Evolutionary conservation across 2,888 invertebrate species (phyloP).

Genomic region (Chironomus tentans): DNA sequence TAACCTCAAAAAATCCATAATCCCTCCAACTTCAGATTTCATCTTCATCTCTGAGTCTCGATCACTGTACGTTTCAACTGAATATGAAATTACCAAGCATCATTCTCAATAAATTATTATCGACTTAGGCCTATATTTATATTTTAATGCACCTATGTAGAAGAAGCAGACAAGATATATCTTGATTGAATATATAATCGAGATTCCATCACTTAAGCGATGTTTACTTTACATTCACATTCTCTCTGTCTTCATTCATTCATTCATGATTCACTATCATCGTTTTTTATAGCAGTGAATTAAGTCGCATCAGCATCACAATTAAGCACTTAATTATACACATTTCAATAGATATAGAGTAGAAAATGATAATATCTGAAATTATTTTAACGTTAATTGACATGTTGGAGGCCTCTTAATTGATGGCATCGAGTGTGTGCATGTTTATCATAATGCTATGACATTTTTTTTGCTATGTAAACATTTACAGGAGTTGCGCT

Average conservation of each 20-base stretch:
- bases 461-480: not conserved
- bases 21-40: not conserved
- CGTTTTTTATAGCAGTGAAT: not conserved
- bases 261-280: not conserved
- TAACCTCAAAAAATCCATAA: not conserved
- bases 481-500: not conserved
- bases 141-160: constrained; percentile 3
- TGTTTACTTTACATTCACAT: too few relatives aligned
- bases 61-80: not conserved
- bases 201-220: not conserved
- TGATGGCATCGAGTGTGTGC: not conserved
- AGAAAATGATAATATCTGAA: not conserved
- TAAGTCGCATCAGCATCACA: constrained; percentile 13
- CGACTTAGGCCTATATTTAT: constrained; percentile 15
- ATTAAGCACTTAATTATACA: constrained; percentile 19
- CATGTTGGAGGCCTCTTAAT: not conserved
- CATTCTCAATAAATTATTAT: constrained; percentile 18
- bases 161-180: not conserved
- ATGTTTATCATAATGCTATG: not conserved
- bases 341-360: not conserved
- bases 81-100: constrained; percentile 18
- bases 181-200: constrained; percentile 8
- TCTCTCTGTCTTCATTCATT: not conserved
- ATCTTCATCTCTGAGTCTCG: constrained; percentile 11
- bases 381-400: constrained; percentile 11